Evolutionary conservation across 2,888 invertebrate species (phyloP).

Genomic region (Drosophila recens): DNA sequence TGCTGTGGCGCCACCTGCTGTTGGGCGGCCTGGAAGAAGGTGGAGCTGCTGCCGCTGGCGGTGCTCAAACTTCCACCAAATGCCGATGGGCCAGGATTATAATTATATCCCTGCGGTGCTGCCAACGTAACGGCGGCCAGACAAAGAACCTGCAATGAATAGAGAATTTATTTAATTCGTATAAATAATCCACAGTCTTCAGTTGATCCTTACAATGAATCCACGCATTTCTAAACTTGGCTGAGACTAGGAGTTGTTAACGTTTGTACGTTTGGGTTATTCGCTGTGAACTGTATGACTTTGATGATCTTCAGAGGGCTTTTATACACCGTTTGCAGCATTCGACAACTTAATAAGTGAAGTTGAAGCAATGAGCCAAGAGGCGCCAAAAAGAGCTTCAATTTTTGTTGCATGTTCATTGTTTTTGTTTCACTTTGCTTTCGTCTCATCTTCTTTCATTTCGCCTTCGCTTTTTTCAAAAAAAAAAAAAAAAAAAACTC

Average conservation of each 20-base stretch:
- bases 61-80: conserved; percentile 54
- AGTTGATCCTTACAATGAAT: conserved; percentile 80
- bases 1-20: conserved; percentile 45
- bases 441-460: conserved; percentile 47
- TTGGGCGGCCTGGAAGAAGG: conserved; percentile 56
- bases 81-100: conserved; percentile 69
- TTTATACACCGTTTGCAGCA: conserved; percentile 72
- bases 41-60: conserved; percentile 45
- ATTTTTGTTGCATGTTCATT: conserved; percentile 77
- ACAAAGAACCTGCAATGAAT: conserved; percentile 76
- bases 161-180: not conserved
- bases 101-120: conserved; percentile 84
- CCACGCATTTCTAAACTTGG: conserved; percentile 84
- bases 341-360: conserved; percentile 69
- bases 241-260: conserved; percentile 66
- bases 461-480: conserved; percentile 52
- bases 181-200: conserved; percentile 15
- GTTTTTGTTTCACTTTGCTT: conserved; percentile 66
- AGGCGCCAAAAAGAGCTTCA: conserved; percentile 19
- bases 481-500: conserved; percentile 36
- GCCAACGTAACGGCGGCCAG: conserved; percentile 80
- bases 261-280: conserved; percentile 56
- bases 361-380: conserved; percentile 66
- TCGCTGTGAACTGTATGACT: conserved; percentile 79
- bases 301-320: conserved; percentile 53